Evolutionary conservation across 2,797 vertebrate genomes (phyloP).

Genomic region (Heteromormyrus szaboi): DNA sequence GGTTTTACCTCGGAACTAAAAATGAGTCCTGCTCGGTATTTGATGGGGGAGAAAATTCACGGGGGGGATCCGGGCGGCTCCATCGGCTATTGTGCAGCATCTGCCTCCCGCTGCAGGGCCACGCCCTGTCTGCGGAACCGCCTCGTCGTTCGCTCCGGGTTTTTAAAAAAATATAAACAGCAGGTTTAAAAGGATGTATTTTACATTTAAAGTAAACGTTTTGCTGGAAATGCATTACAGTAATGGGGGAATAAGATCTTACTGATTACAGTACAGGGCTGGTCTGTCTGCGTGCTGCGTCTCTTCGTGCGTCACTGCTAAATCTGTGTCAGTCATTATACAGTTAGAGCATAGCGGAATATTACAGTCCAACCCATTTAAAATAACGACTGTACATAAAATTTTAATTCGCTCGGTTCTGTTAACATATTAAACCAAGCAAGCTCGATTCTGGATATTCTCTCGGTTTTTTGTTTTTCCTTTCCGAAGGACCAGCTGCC

Average conservation of each 20-base stretch:
- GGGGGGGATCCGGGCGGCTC: neutral
- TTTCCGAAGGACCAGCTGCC: neutral
- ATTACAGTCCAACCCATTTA: neutral
- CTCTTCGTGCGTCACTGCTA: slow-evolving; percentile 23
- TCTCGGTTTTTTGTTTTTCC: neutral
- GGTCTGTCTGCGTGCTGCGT: slow-evolving; percentile 2
- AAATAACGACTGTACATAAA: neutral
- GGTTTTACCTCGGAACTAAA: neutral
- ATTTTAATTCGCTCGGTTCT: neutral
- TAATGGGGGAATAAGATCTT: neutral
- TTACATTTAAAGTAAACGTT: neutral
- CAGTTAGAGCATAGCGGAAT: neutral
- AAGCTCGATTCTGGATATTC: neutral
- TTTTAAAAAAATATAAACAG: neutral
- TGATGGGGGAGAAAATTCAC: neutral
- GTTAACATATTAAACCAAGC: neutral
- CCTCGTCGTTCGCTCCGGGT: neutral
- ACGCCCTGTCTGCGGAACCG: neutral
- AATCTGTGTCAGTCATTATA: slow-evolving; percentile 22
- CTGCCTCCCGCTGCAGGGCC: neutral
- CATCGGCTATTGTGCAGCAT: slow-evolving; percentile 14
- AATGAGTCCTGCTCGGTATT: neutral
- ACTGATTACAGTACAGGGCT: slow-evolving; percentile 5
- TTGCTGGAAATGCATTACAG: neutral
- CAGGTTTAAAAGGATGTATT: neutral